Base-by-base conservation (phyloP, 2,113 vertebrate genomes). In the Drymodes brunneopygia region DNA sequence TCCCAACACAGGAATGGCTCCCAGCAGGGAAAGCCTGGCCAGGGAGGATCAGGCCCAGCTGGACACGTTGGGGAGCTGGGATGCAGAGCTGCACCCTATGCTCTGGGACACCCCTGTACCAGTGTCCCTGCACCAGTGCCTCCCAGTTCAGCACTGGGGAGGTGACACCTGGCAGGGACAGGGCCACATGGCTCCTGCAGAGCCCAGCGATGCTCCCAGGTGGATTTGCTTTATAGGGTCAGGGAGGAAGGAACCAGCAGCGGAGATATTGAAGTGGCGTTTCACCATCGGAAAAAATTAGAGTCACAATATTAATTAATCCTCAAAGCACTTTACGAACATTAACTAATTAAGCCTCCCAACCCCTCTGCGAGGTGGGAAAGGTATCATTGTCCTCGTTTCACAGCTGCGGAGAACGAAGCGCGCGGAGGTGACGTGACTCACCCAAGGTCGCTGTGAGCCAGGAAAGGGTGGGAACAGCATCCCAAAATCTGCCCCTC, bases 231-330 rank as follows among this genome's bases (percentile, higher is more conserved):
- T 86, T 74, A 81, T 2, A 33, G 94, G 94, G 94, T 94, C 73
- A 72, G 3, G 16, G 61, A 84, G 61, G 78, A 53, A 51, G 57
- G 89, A 13, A 35, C 48, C 69, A 12, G 64, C 5, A 38, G 0
- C 1, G 0, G 86, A 83, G 92, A 88, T 70, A 36, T 77, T 93
- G 54, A 38, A 88, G 92, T 2, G 6, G 86, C 31, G 2, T 65
- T 95, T 84, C 67, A 88, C 91, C 86, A 91, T 81, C 9, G 8
- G 82, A 92, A 94, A 95, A 92, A 95, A 94, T 81, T 66, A 87
- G 92, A 95, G 83, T 86, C 92, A n/a, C 91, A 95, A 78, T 96
- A 94, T 95, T 95, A 97, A 97, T 96, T 96, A 97, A 96, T 95
- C 95, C 96, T 97, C 96, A 97, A 96, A 96, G 95, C 95, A 91